Evolutionary conservation across 1,140 invertebrate species (phyloP), one percentile per base, ranked within the genome.

Genomic region (Drosophila novamexicana): DNA sequence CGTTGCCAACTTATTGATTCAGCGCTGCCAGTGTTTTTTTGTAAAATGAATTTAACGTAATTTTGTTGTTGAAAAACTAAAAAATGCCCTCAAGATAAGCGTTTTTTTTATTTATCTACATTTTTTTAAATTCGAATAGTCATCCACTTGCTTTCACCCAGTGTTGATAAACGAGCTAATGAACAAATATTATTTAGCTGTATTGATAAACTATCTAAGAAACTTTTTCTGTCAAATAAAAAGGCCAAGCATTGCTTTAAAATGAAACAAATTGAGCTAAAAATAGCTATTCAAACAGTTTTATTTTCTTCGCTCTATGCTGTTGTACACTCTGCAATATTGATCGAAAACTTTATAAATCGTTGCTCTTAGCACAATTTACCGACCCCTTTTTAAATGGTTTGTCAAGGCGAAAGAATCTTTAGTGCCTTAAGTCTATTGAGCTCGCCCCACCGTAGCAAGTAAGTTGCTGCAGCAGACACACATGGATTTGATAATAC

Each of bases 401-500:
- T 42, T 7, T 42, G 40, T 14, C 40, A 42, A 42, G 40, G n/a
- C 12, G 0, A 12, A 14, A 2, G n/a, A 14, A 8, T 44, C 7
- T 36, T 8, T 4, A 29, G 32, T 45, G 52, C 47, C 34, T 47
- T 29, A 4, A 29, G 22, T 29, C 22, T 29, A 29, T 29, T 29
- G 22, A 29, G 22, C 5, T 2, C 36, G 7, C 40, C 40, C 40
- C 40, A 6, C 12, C 40, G 22, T 45, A 49, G 69, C 52, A 58
- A 45, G 47, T 47, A 59, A 54, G 50, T 68, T 34, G 40, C 42
- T 36, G 14, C 1, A 4, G 39, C 40, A 45, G 34, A 49, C 18
- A 58, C 66, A 64, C 53, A 53, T 65, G 36, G 47, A 59, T 58
- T 65, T 80, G 77, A 74, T 74, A 66, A 84, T 77, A 77, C 68